Base-by-base conservation (phyloP, 2,113 vertebrate species). In the Amazona vittata region DNA sequence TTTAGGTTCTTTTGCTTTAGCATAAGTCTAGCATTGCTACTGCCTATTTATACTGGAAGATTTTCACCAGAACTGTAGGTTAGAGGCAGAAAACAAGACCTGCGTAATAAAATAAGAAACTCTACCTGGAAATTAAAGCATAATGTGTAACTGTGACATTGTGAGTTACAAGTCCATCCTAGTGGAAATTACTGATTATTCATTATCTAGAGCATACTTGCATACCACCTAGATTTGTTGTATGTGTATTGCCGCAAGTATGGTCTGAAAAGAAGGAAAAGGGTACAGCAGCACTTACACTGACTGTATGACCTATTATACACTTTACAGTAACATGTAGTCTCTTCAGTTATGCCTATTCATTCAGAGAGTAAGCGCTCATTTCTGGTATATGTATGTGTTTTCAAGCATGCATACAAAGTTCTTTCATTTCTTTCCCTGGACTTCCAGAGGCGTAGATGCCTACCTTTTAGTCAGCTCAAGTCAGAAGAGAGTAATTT, bases 251-350 rank as follows among this genome's bases (percentile, higher is more conserved):
- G 50, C 25, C 43, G 55, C 12, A 50, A 29, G n/a, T 46, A 43
- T 0, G 63, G 60, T 15, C 28, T 57, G 79, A 21, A 60, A 65
- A 82, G 47, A 24, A 94, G 17, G 17, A 60, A 59, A 47, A 73
- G 11, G 20, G 21, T 25, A 78, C n/a, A 82, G 65, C 15, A 85
- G 17, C 2, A 1, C 24, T 68, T 52, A 28, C 1, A 3, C 10
- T 1, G 5, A 29, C 57, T 35, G 47, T 11, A 29, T 15, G 19
- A 70, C 10, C 47, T 20, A 9, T 29, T 9, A 28, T 0, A 53
- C 26, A 29, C 19, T 10, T 3, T 31, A 77, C 35, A 18, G 6
- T 28, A 35, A 53, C 41, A 16, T 0, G 0, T 1, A 16, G 6
- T 26, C 65, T 52, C 17, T 33, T 82, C 55, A 43, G 28, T 24